Base-by-base conservation (phyloP, 1,140 invertebrate species). In the Drosophila rufa region DNA sequence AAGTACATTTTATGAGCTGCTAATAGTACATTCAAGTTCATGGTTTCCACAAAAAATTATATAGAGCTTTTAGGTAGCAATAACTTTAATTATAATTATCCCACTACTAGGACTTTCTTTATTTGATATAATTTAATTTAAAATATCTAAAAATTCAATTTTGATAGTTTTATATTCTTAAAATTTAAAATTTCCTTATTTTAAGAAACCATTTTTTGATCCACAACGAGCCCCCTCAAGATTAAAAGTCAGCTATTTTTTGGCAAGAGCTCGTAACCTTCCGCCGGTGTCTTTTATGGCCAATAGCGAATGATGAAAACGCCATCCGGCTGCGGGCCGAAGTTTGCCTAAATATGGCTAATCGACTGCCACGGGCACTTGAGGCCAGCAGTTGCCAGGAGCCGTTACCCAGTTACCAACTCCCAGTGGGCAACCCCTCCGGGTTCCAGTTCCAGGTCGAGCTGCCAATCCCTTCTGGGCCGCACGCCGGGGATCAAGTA, bases 351-450 rank as follows among this genome's bases (percentile, higher is more conserved):
- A 89, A 86, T 83, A 87, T 74, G 68, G 79, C 83, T 86, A 89
- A 86, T 86, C 83, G 83, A 89, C 82, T 83, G 71, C 69, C 74
- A 79, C 40, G 83, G 76, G 84, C 84, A 83, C 83, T 87, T 87
- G 83, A 70, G 47, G 64, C 84, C 84, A 87, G 71, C 80, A 68
- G 83, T 87, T 80, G 22, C 82, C 83, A 60, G 53, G 48, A 62
- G 53, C 30, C 15, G 48, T 64, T 55, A 64, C 48, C 48, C 30
- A n/a, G 48, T 64, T 55, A 64, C 48, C 48, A 36, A 36, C 51
- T 65, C 50, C 67, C 47, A 15, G 15, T 27, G 17, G 33, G 51
- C 48, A 42, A 51, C 4, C 45, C 56, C 48, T n/a, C 15, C 17
- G 27, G 40, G 25, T 43, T 12, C 27, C 40, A 19, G 19, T 55